Evolutionary conservation across 2,113 vertebrate genomes (phyloP), one percentile per base, ranked within the genome.

Genomic region (Gnathonemus longibarbis): DNA sequence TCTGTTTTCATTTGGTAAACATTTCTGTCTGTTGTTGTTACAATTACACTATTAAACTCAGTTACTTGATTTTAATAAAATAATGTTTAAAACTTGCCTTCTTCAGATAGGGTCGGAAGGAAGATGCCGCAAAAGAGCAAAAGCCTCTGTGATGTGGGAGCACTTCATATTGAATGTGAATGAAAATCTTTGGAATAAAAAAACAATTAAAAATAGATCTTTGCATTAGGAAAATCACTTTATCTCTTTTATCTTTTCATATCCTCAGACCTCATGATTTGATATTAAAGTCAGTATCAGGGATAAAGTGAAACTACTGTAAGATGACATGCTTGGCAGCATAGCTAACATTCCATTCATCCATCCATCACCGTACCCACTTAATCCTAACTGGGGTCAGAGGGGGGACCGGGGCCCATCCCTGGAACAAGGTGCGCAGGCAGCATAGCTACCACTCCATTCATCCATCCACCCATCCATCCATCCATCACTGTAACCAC

Each of bases 381-480:
- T 56, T 56, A 56, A 56, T 56, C 1, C 19, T 0, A 56, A 56
- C 17, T 56, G 52, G 52, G 17, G 52, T 56, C 17, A 6, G 0
- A 3, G 17, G 49, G 52, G 19, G 10, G 19, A 56, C 52, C 5
- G 19, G 52, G 6, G 52, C 52, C 52, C 52, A 56, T 56, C 52
- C 17, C 0, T 0, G 19, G 52, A 6, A 56, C 19, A 21, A 19
- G 52, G 19, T 0, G 0, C 19, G 0, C 17, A 56, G 53, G 0
- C 19, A 56, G 53, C 53, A 56, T 56, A 56, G 19, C 5, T 56
- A 0, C 6, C 53, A 27, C 42, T 46, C 5, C 53, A 21, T 56
- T 0, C 39, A 39, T 39, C 39, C 39, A 39, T 39, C 35, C 35
- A 39, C 2, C 53, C 53, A 56, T 56, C 53, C 53, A 56, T 56